A percentile compares a stretch with the other conserved stretches of the same genome.
Conservation (phyloP, 2,888 invertebrate species). For the Limnephilus marmoratus region DNA sequence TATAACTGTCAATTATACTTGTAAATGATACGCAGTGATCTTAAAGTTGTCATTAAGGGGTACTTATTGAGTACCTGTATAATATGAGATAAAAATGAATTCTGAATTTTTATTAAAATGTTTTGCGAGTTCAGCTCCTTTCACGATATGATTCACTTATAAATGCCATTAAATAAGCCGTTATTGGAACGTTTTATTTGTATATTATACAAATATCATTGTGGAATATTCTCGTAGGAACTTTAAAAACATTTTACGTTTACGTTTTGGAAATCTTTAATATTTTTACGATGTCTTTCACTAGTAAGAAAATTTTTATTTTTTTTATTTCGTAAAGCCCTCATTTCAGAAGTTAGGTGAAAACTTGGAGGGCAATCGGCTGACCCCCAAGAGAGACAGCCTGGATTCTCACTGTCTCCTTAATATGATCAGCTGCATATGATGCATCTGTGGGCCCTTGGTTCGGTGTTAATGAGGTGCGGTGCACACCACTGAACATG, state of each 20-base stretch:
- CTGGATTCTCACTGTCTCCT: too few species aligned
- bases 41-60: too few species aligned
- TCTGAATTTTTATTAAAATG: not conserved
- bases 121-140: not conserved
- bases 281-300: not conserved
- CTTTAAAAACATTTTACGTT: not conserved
- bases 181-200: not conserved
- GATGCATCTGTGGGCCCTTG: too few species aligned
- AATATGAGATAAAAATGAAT: not conserved
- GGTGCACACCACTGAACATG: too few species aligned
- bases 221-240: not conserved
- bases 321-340: not conserved
- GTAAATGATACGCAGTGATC: too few species aligned
- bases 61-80: not conserved
- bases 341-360: too few species aligned
- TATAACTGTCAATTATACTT: too few species aligned
- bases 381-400: too few species aligned
- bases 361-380: too few species aligned
- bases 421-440: too few species aligned
- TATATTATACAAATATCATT: not conserved
- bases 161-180: not conserved
- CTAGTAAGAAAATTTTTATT: not conserved
- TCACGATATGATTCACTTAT: not conserved
- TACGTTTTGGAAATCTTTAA: not conserved
- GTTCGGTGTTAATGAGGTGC: too few species aligned